phyloP scores from a whole-genome alignment of 2,797 vertebrate genomes.

The Argyrosomus regius region DNA sequence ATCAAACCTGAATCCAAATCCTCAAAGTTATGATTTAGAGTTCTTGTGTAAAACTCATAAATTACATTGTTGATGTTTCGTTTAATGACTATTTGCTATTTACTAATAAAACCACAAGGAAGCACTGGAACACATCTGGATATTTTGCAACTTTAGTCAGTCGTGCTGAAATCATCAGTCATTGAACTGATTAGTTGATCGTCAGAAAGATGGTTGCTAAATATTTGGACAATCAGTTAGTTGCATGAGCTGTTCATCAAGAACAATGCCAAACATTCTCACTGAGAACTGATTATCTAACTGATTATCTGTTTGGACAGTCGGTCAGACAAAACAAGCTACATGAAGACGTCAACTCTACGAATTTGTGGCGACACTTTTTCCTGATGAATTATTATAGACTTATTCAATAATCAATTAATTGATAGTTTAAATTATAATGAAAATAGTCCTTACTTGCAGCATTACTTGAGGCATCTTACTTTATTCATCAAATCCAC shows the following conservation, averaged over 20 bases:
- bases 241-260: background rate
- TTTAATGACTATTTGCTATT: background rate
- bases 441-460: background rate
- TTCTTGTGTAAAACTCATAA: background rate
- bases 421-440: background rate
- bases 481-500: background rate
- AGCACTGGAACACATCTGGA: background rate
- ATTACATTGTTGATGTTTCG: background rate
- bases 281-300: background rate
- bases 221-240: background rate
- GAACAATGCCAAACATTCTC: background rate
- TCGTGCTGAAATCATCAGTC: background rate
- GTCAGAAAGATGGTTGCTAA: background rate
- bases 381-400: background rate
- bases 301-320: background rate
- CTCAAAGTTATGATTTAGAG: background rate
- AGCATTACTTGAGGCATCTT: background rate
- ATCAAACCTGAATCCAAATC: background rate
- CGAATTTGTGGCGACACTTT: background rate
- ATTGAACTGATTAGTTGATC: background rate
- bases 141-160: slow-evolving; percentile 10
- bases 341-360: background rate
- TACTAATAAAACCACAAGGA: background rate
- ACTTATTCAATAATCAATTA: background rate
- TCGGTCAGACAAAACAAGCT: background rate